Conservation (phyloP, 2,113 vertebrate genomes). For the Otolemur garnettii region DNA sequence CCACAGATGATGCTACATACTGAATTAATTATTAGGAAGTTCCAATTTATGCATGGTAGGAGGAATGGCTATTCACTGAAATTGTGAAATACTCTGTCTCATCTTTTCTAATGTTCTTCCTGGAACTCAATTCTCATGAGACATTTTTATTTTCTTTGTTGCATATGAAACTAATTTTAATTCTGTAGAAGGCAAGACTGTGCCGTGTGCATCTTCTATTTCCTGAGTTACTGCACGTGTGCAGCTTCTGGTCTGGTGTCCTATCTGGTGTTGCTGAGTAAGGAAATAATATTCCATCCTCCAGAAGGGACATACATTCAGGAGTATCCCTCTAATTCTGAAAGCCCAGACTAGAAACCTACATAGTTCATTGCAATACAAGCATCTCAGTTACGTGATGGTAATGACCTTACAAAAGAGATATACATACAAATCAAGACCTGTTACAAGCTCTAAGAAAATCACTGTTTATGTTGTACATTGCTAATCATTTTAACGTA, state of each 20-base stretch:
- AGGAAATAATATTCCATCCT: not conserved
- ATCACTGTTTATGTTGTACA: not conserved
- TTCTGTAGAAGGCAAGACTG: constrained; percentile 48
- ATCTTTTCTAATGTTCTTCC: not conserved
- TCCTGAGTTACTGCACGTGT: not conserved
- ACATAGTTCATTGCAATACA: not conserved
- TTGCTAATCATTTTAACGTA: constrained; percentile 15
- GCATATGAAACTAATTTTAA: constrained; percentile 76
- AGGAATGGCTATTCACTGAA: not conserved
- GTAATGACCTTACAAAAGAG: not conserved
- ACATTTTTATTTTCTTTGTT: not conserved
- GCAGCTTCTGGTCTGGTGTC: not conserved
- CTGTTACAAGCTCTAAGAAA: not conserved
- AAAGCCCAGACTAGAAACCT: not conserved
- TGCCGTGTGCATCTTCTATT: constrained; percentile 45
- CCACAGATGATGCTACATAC: not conserved
- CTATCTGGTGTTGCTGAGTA: not conserved
- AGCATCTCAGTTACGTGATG: not conserved
- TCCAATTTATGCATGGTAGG: not conserved
- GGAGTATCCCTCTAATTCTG: not conserved
- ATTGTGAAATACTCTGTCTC: constrained; percentile 38
- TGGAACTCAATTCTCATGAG: constrained; percentile 53
- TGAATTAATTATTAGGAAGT: constrained; percentile 21
- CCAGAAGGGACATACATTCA: constrained; percentile 18
- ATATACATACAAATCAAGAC: not conserved